Evolutionary conservation across 2,113 vertebrate genomes (phyloP).

Genomic region (Scolopax mira): DNA sequence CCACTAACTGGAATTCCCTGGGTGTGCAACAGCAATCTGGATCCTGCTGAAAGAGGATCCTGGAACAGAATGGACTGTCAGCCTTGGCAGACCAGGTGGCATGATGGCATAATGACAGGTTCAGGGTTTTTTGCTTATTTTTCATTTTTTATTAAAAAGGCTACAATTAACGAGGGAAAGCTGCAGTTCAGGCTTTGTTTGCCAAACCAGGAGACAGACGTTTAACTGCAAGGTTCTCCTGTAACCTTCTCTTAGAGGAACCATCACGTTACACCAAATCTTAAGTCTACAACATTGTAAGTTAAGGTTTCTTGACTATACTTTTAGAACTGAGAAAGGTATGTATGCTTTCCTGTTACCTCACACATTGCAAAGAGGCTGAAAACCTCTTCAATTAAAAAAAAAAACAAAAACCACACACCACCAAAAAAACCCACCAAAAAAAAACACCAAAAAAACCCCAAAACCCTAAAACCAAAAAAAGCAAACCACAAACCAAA

Average conservation of each 20-base stretch:
- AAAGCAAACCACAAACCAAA: too few relatives aligned
- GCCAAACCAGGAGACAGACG: not conserved
- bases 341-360: accelerated
- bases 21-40: not conserved
- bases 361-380: not conserved
- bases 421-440: too few relatives aligned
- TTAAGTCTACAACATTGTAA: not conserved
- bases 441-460: too few relatives aligned
- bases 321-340: not conserved
- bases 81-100: not conserved
- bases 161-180: not conserved
- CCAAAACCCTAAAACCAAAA: too few relatives aligned
- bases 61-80: not conserved
- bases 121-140: too few relatives aligned
- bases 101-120: not conserved
- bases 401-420: too few relatives aligned
- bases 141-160: too few relatives aligned
- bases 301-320: too few relatives aligned
- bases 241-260: not conserved
- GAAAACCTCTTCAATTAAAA: not conserved
- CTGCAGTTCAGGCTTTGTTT: not conserved
- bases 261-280: accelerated
- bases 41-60: not conserved
- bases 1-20: not conserved
- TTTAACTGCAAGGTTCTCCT: not conserved